Evolutionary conservation across 2,113 vertebrate species (phyloP), one percentile per base, ranked within the genome.

Genomic region (Pao palembangensis): DNA sequence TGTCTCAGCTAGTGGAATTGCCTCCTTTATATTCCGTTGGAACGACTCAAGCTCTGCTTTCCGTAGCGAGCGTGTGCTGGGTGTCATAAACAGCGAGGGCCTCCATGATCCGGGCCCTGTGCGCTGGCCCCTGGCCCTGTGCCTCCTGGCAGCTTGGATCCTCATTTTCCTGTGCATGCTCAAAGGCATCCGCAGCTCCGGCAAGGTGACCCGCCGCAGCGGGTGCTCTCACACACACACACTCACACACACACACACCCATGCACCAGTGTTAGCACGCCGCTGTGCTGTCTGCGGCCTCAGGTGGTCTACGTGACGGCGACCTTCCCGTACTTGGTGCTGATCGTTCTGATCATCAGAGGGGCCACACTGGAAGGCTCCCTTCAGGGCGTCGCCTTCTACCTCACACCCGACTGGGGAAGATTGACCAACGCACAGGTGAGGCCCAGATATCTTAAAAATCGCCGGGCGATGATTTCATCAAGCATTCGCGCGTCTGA

Each of bases 171-270:
- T 93, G 11, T 92, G 92, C 64, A 92, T 91, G 71, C 77, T 93
- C 17, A 92, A 91, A 56, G 92, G 92, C 65, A 93, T 93, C 78
- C 91, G 77, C 74, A 93, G 92, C 81, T 92, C 92, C 3, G 92
- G 92, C 56, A 93, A 93, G 91, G 92, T 93, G 60, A 84, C 25
- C 11, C 38, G 13, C 38, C 61, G 61, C 54, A 71, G 41, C 13
- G 48, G 34, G 11, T 21, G 16, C 34, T 62, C 38, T 16, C 23
- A n/a, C 18, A 7, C 15, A 58, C 6, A 19, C 15, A n/a, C 18
- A 7, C 15, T 55, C 6, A 19, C 15, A 51, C 18, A 47, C n/a
- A 44, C 10, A 2, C 28, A 43, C 18, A 48, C 41, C 13, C 20
- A 57, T 20, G 44, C 18, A 18, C 18, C 21, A 46, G 13, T 43